A percentile compares a stretch with the other conserved stretches of the same genome.
phyloP scores from a whole-genome alignment of 2,113 vertebrate species.

The Ifrita kowaldi region DNA sequence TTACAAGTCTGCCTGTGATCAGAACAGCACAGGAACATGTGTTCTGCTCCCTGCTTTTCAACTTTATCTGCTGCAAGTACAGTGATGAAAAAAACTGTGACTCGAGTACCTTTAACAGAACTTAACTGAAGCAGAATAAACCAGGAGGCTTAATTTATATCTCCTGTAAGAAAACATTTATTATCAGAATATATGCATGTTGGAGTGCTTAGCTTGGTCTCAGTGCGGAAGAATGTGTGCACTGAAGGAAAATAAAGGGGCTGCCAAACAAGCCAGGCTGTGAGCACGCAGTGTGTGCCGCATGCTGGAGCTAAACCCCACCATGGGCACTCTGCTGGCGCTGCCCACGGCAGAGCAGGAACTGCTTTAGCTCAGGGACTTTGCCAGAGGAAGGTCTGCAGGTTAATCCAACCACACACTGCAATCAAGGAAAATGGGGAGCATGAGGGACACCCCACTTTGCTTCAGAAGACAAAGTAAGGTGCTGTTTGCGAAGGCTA shows the following conservation, averaged over 20 bases:
- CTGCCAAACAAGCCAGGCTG: background rate
- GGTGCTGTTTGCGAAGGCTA: background rate
- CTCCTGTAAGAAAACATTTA: background rate
- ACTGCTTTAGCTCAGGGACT: background rate
- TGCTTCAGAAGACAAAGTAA: background rate
- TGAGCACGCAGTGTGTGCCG: rapidly evolving
- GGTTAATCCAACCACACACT: background rate
- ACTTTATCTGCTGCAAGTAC: background rate
- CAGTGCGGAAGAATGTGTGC: rapidly evolving
- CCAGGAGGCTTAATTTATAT: background rate
- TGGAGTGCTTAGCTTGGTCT: background rate
- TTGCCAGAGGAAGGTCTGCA: background rate
- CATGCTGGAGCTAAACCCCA: rapidly evolving
- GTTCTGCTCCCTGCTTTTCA: background rate
- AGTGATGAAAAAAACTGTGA: background rate
- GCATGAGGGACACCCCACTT: background rate
- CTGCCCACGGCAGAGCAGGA: rapidly evolving
- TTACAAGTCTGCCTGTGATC: background rate
- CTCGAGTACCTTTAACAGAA: background rate
- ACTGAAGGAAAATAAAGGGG: background rate
- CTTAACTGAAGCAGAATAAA: background rate
- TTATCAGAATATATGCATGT: background rate
- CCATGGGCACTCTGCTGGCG: background rate
- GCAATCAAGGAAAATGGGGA: background rate
- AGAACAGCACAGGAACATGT: background rate